A percentile compares a stretch with the other conserved stretches of the same genome.
phyloP scores from a whole-genome alignment of 2,113 vertebrate species.

The human (Homo sapiens) region GRCh38 chrX:96620501-96621000 shows the following conservation, averaged over 20 bases:
- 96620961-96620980: slow-evolving; percentile 86
- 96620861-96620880: slow-evolving; percentile 76
- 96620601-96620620: no score
- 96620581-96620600: no score
- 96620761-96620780: slow-evolving; percentile 79
- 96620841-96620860: slow-evolving; percentile 87
- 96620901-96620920: slow-evolving; percentile 83
- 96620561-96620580: background rate
- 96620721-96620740: slow-evolving; percentile 83
- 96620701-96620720: slow-evolving; percentile 89
- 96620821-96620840: slow-evolving; percentile 87
- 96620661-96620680: no score
- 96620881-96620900: slow-evolving; percentile 85
- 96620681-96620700: slow-evolving; percentile 56
- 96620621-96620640: no score
- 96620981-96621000: slow-evolving; percentile 93
- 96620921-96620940: slow-evolving; percentile 83
- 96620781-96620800: slow-evolving; percentile 77
- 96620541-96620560: no score
- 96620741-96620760: slow-evolving; percentile 74
- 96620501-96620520: background rate
- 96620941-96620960: slow-evolving; percentile 84
- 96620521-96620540: background rate
- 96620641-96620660: no score
- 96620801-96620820: slow-evolving; percentile 81